Percentiles rank a stretch among this genome's conserved stretches.
phyloP scores from a whole-genome alignment of 2,113 vertebrate species.

The Thunnus maccoyii region DNA sequence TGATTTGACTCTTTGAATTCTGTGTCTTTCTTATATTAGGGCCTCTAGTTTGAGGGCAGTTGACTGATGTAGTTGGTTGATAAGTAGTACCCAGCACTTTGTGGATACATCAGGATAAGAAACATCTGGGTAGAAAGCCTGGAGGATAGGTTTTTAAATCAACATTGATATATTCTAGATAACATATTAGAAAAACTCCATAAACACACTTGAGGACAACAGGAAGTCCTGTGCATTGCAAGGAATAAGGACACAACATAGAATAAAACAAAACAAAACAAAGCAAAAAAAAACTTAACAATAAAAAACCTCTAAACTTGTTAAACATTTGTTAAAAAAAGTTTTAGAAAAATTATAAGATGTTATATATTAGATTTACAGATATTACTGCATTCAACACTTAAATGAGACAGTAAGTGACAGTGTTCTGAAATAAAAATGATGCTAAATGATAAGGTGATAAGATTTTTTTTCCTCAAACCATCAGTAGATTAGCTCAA shows the following conservation, averaged over 20 bases:
- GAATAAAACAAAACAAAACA: not conserved
- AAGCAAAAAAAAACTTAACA: too few species aligned
- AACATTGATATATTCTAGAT: not conserved
- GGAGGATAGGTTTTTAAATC: too few species aligned
- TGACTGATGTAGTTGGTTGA: too few species aligned
- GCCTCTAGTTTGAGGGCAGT: too few species aligned
- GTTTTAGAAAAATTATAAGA: too few species aligned
- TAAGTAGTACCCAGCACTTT: not conserved
- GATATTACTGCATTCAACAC: too few species aligned
- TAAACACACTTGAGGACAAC: not conserved
- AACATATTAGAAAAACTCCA: not conserved
- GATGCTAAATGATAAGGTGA: not conserved
- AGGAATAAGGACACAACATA: not conserved
- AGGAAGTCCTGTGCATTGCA: not conserved
- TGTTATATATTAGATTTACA: too few species aligned
- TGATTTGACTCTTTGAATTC: not conserved
- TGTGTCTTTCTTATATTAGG: not conserved
- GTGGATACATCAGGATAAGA: not conserved
- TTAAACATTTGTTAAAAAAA: too few species aligned
- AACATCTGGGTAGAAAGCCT: not conserved
- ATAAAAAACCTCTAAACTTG: too few species aligned
- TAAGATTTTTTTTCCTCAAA: not conserved
- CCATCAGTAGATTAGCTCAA: not conserved
- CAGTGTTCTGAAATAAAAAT: not conserved
- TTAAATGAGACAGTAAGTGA: not conserved